Percentiles rank a stretch among this genome's conserved stretches.
Conservation (phyloP, 2,113 vertebrate genomes). For the Cyphomyrus discorhynchus region DNA sequence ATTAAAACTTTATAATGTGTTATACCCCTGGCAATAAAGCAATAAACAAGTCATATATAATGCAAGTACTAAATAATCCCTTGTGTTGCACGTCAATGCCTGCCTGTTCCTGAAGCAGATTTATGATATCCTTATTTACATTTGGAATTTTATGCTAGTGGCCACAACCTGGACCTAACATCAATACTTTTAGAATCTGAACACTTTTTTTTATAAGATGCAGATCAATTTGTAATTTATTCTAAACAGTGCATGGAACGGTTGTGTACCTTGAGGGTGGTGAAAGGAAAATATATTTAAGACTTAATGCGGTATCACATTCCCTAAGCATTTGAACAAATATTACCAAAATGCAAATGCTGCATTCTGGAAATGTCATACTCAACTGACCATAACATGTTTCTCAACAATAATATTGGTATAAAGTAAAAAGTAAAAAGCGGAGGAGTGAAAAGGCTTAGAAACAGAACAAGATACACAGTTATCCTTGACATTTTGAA, state of each 20-base stretch:
- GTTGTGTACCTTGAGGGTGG: not conserved
- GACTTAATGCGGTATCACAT: not conserved
- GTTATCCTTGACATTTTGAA: not conserved
- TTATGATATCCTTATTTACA: constrained; percentile 59
- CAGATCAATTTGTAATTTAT: constrained; percentile 12
- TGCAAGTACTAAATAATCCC: constrained; percentile 66
- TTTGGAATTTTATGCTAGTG: not conserved
- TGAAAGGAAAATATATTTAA: not conserved
- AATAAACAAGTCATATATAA: constrained; percentile 60
- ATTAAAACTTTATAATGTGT: constrained; percentile 51
- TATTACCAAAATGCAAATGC: not conserved
- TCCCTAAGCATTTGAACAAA: not conserved
- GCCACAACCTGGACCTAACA: not conserved
- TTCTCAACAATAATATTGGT: not conserved
- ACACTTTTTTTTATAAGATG: not conserved
- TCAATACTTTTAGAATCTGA: not conserved
- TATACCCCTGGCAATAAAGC: constrained; percentile 55
- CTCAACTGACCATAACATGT: not conserved
- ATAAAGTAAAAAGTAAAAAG: not conserved
- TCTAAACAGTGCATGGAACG: not conserved
- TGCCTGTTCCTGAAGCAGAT: constrained; percentile 60
- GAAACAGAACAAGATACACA: not conserved
- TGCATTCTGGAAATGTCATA: not conserved
- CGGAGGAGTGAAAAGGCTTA: not conserved
- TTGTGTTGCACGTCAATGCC: constrained; percentile 53